Evolutionary conservation across 2,888 invertebrate species (phyloP).

Genomic region (Helleia helle): DNA sequence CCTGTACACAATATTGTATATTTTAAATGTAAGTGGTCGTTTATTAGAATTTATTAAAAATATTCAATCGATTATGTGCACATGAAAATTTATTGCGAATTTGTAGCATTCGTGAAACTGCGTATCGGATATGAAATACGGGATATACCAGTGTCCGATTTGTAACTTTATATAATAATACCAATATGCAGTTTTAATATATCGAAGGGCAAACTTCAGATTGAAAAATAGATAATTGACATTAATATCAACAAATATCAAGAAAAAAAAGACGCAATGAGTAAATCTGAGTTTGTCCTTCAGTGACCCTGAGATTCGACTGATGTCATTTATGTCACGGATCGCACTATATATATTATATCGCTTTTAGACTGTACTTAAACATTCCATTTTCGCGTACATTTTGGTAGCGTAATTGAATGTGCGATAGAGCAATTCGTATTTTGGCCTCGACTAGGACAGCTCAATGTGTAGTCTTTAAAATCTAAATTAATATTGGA

Average conservation of each 20-base stretch:
- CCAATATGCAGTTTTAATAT: neutral
- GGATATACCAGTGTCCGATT: neutral
- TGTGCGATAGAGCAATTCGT: slow-evolving; percentile 16
- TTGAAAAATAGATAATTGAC: neutral
- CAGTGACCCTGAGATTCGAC: slow-evolving; percentile 48
- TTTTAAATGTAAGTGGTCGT: slow-evolving; percentile 49
- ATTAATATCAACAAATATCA: too few species aligned
- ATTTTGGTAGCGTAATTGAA: slow-evolving; percentile 26
- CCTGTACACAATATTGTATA: slow-evolving; percentile 54
- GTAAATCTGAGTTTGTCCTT: neutral
- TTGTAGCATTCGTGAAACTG: slow-evolving; percentile 21
- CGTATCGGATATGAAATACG: neutral
- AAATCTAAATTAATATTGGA: slow-evolving; percentile 35
- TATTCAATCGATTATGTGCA: slow-evolving; percentile 48
- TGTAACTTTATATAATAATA: neutral
- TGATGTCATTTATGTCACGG: slow-evolving; percentile 46
- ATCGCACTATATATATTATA: slow-evolving; percentile 32
- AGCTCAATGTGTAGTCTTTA: slow-evolving; percentile 65
- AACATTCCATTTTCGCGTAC: slow-evolving; percentile 65
- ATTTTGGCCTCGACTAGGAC: slow-evolving; percentile 58
- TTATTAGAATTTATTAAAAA: slow-evolving; percentile 33
- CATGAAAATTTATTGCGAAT: slow-evolving; percentile 48
- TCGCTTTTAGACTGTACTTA: slow-evolving; percentile 68
- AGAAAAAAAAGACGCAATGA: neutral
- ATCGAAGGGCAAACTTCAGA: neutral